These are phyloP conservation scores for Chironomus riparius DNA, from an alignment of 2,888 invertebrate species.

Conservation along the genomic window DNA sequence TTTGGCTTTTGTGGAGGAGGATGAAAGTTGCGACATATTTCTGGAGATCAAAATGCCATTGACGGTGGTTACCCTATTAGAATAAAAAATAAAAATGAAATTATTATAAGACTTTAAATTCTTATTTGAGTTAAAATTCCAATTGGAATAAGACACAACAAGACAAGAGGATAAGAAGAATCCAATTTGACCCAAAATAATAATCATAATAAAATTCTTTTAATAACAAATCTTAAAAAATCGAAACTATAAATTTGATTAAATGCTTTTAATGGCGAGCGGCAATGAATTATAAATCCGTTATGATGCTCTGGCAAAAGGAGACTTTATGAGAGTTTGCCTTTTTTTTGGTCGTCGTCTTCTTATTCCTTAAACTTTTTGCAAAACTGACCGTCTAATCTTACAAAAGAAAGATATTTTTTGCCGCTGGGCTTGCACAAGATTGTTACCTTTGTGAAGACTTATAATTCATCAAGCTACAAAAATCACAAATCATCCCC, in stretches of 20 bases:
- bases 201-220: background rate
- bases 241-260: background rate
- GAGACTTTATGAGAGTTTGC: background rate
- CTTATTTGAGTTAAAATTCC: background rate
- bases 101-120: background rate
- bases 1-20: background rate
- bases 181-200: too few species aligned
- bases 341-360: background rate
- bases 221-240: background rate
- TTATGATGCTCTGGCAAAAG: background rate
- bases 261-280: background rate
- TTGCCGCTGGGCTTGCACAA: too few species aligned
- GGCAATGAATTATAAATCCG: background rate
- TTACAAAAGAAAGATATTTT: too few species aligned
- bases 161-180: background rate
- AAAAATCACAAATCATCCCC: too few species aligned
- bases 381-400: too few species aligned
- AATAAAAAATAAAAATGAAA: background rate
- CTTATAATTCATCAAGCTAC: too few species aligned
- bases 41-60: slow-evolving; percentile 10
- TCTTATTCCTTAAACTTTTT: background rate
- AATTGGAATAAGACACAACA: background rate
- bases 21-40: background rate
- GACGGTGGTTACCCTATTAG: background rate
- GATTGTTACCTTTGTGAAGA: too few species aligned